Evolutionary conservation across 1,140 invertebrate genomes (phyloP).

Genomic region (Elymnias hypermnestra): DNA sequence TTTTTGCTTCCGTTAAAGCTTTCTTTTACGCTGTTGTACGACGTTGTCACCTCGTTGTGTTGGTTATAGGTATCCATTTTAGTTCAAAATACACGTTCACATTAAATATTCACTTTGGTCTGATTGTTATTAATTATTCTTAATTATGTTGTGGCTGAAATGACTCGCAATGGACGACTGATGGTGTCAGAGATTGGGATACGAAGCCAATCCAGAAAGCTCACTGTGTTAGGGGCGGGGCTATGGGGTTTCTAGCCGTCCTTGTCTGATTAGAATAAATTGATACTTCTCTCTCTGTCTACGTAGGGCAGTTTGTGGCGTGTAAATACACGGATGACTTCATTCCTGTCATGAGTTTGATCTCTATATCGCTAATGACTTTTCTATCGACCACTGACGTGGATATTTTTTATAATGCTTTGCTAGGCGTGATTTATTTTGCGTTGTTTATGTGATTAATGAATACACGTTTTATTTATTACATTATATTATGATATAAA

Average conservation of each 20-base stretch:
- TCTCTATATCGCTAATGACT: conserved; percentile 23
- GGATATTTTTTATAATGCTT: conserved; percentile 11
- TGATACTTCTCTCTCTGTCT: conserved; percentile 25
- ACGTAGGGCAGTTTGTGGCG: no score
- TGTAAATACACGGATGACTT: conserved; percentile 69
- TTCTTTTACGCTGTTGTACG: conserved; percentile 48
- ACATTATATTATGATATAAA: no score
- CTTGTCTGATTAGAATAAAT: conserved; percentile 16
- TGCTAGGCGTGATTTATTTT: neutral
- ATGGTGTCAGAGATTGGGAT: conserved; percentile 46
- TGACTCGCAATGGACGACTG: conserved; percentile 59
- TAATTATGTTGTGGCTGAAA: conserved; percentile 52
- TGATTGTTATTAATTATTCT: conserved; percentile 33
- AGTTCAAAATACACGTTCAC: no score
- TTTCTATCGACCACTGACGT: conserved; percentile 15
- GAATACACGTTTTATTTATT: no score
- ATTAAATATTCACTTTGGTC: conserved; percentile 42
- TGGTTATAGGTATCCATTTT: conserved; percentile 57
- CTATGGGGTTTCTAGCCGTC: conserved; percentile 30
- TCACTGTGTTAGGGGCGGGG: conserved; percentile 45
- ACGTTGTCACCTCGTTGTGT: conserved; percentile 51
- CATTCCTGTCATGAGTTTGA: conserved; percentile 36
- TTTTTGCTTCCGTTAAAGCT: conserved; percentile 47
- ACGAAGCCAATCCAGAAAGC: conserved; percentile 54
- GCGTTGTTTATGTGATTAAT: neutral